phyloP scores from a whole-genome alignment of 2,888 invertebrate genomes.

The Trichogramma dendrolimi region DNA sequence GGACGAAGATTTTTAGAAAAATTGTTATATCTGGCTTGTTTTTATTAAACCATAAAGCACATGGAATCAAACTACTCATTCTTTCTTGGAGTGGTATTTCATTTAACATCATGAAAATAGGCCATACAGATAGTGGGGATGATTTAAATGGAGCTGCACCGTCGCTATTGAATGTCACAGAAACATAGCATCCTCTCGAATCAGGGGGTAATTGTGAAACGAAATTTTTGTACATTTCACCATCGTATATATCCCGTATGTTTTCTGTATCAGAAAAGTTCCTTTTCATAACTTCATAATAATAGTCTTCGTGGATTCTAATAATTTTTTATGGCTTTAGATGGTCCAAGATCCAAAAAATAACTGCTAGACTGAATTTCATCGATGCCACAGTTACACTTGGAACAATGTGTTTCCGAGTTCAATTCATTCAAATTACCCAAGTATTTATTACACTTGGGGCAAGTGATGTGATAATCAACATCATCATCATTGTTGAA shows the following conservation, averaged over 20 bases:
- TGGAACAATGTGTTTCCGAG: neutral
- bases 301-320: conserved; percentile 9
- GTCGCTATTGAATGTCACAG: conserved; percentile 8
- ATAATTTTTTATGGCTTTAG: conserved; percentile 7
- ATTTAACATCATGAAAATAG: conserved; percentile 8
- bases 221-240: conserved; percentile 16
- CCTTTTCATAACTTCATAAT: conserved; percentile 6
- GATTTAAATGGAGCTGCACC: conserved; percentile 9
- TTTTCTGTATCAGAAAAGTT: conserved; percentile 8
- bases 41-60: conserved; percentile 23
- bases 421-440: neutral
- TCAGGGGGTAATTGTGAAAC: conserved; percentile 4
- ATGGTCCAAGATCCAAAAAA: conserved; percentile 19
- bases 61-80: conserved; percentile 14
- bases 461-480: conserved; percentile 18
- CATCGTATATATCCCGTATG: conserved; percentile 25
- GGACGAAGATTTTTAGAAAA: conserved; percentile 20
- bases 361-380: conserved; percentile 1
- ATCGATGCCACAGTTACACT: conserved; percentile 6
- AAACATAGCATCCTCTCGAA: neutral
- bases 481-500: conserved; percentile 8
- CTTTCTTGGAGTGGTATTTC: conserved; percentile 3
- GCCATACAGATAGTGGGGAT: conserved; percentile 5
- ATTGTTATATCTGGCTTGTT: conserved; percentile 22
- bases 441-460: conserved; percentile 7